Percentiles rank a stretch among this genome's conserved stretches.
Evolutionary conservation across 2,113 vertebrate genomes (phyloP).

Genomic region (Merops nubicus): DNA sequence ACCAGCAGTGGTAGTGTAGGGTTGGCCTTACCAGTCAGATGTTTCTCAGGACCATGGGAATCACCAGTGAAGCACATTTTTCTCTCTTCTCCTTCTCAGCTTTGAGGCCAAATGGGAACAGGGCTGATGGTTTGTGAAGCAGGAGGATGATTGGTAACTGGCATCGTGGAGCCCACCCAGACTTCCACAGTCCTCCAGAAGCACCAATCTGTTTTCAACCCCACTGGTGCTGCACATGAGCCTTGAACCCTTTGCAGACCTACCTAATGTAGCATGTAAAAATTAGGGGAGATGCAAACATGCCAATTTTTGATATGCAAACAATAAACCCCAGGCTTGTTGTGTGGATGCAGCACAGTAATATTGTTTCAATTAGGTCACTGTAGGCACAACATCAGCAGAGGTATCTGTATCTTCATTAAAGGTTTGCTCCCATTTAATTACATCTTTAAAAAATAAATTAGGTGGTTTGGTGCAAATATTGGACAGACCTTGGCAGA

Average conservation of each 20-base stretch:
- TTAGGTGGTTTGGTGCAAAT: neutral
- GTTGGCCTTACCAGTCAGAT: neutral
- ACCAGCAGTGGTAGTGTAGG: neutral
- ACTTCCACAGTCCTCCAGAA: neutral
- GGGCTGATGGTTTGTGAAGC: neutral
- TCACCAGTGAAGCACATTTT: rapidly evolving
- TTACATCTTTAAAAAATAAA: neutral
- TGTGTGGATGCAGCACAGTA: neutral
- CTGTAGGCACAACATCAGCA: neutral
- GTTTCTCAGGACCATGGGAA: neutral
- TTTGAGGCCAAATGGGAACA: neutral
- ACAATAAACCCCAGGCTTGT: neutral
- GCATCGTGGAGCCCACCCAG: neutral
- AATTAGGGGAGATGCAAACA: neutral
- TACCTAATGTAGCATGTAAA: neutral
- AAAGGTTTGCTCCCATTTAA: neutral
- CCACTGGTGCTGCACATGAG: neutral
- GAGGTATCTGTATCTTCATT: neutral
- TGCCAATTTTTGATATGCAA: neutral
- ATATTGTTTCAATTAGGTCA: neutral
- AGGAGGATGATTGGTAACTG: neutral
- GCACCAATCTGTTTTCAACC: neutral
- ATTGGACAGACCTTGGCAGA: neutral
- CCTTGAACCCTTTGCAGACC: neutral
- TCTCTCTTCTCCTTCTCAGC: neutral